A percentile compares a stretch with the other conserved stretches of the same genome.
These are phyloP conservation scores for Xanthia togata DNA, from an alignment of 2,888 invertebrate species.

Conservation along the genomic window DNA sequence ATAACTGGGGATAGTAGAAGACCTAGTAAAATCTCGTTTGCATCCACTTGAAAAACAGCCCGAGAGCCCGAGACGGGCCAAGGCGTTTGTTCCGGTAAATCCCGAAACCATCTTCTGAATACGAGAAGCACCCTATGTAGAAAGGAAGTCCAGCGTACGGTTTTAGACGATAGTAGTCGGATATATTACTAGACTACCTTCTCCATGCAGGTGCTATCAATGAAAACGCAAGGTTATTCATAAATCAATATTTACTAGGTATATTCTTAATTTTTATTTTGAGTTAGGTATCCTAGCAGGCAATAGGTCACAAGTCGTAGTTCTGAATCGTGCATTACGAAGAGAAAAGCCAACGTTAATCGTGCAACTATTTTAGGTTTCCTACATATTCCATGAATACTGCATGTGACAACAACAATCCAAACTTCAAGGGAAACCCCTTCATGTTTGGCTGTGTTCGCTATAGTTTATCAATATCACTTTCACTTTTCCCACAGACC, in stretches of 20 bases:
- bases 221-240: neutral
- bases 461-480: conserved; percentile 54
- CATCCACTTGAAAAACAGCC: neutral
- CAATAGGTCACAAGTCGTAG: too few relatives aligned
- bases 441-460: conserved; percentile 38
- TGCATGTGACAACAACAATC: neutral
- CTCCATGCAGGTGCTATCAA: neutral
- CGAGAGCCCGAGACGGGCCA: too few relatives aligned
- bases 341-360: neutral
- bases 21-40: neutral
- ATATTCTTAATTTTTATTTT: neutral
- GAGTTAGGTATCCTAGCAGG: neutral
- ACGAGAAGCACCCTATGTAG: neutral
- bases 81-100: neutral
- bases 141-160: neutral
- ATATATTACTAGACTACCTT: neutral
- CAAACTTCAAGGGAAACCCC: conserved; percentile 29
- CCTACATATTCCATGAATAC: neutral
- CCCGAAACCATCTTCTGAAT: neutral
- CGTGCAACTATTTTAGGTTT: neutral
- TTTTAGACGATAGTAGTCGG: neutral
- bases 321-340: neutral
- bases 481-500: conserved; percentile 61
- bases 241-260: neutral
- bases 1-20: neutral